Evolutionary conservation across 2,113 vertebrate genomes (phyloP).

Genomic region (Cariama cristata): DNA sequence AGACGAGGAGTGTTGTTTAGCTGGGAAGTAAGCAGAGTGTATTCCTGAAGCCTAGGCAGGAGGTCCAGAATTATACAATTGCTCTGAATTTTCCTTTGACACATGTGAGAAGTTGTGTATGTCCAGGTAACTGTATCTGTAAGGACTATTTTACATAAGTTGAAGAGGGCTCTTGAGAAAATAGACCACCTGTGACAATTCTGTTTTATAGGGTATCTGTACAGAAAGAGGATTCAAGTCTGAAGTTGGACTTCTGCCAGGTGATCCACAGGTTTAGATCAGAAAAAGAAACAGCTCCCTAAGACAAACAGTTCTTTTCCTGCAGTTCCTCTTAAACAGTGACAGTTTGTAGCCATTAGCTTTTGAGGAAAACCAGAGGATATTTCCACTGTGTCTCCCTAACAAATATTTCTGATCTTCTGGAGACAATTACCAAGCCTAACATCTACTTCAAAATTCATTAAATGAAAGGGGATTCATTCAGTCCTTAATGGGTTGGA

Average conservation of each 20-base stretch:
- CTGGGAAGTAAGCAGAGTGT: not conserved
- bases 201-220: not conserved
- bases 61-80: not conserved
- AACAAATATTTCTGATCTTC: not conserved
- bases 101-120: accelerated
- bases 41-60: not conserved
- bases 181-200: not conserved
- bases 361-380: not conserved
- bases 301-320: not conserved
- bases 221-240: not conserved
- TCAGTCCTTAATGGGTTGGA: not conserved
- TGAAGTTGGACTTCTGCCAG: not conserved
- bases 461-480: not conserved
- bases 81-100: not conserved
- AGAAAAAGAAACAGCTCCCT: not conserved
- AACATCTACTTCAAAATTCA: not conserved
- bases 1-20: not conserved
- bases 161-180: not conserved
- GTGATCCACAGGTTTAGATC: not conserved
- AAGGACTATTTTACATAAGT: not conserved
- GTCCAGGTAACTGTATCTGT: not conserved
- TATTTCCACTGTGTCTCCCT: not conserved
- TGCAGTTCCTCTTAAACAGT: not conserved
- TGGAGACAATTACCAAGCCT: not conserved
- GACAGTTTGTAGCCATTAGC: not conserved